Percentiles rank a stretch among this genome's conserved stretches.
Conservation (phyloP, 2,888 invertebrate species). For the Apamea anceps region DNA sequence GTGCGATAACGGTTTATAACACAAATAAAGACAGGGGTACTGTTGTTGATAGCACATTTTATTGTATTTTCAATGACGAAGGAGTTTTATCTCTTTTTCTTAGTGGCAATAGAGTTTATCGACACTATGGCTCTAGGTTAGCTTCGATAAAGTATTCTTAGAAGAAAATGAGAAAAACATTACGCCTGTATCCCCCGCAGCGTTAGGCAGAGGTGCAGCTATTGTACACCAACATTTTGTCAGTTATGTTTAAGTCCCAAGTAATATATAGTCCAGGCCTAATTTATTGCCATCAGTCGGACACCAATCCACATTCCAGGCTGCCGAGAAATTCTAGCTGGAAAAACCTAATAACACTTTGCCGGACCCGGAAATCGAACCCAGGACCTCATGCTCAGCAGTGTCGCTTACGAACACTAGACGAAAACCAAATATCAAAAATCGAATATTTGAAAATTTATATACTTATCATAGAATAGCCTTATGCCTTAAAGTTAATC, state of each 20-base stretch:
- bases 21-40: constrained; percentile 31
- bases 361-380: not conserved
- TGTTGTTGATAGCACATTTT: constrained; percentile 35
- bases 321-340: not conserved
- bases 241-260: not conserved
- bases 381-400: not conserved
- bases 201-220: not conserved
- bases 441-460: not conserved
- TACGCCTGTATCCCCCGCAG: not conserved
- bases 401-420: not conserved
- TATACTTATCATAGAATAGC: not conserved
- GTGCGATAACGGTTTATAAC: constrained; percentile 47
- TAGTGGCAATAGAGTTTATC: constrained; percentile 26
- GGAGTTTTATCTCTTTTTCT: constrained; percentile 27
- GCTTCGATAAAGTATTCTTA: not conserved
- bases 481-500: not conserved
- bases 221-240: not conserved
- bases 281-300: not conserved
- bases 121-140: not conserved
- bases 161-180: not conserved
- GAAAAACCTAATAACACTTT: not conserved
- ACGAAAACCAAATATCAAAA: not conserved
- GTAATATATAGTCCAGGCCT: no score
- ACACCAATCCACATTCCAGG: not conserved
- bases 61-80: constrained; percentile 46